Evolutionary conservation across 1,140 invertebrate species (phyloP), one percentile per base, ranked within the genome.

Genomic region (Oreohelix idahoensis): DNA sequence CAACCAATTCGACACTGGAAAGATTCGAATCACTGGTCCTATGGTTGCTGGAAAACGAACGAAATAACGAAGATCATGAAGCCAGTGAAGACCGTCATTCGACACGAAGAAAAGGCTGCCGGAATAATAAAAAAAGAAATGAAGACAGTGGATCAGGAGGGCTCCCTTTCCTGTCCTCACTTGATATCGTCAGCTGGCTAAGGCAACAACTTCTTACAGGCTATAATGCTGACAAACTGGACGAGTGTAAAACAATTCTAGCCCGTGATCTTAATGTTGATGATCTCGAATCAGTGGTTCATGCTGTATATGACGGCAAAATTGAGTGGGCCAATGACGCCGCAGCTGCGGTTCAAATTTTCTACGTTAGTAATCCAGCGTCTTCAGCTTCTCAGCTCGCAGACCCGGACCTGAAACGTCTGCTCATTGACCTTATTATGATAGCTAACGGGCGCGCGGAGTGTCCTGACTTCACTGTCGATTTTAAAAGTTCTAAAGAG

Each of bases 381-480:
- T 79, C 78, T 26, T 17, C 53, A 23, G 38, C 63, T 29, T n/a
- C 4, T 1, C 5, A 17, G 4, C 39, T 79, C 8, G 38, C 32
- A 10, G 78, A 70, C 15, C 36, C 32, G 38, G 78, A 79, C 29
- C 10, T 1, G 36, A 70, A 32, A 66, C 13, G 23, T 17, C n/a
- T 69, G 17, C 39, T 13, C 53, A 42, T 45, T 11, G 35, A 79
- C 17, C 8, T 66, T 8, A 45, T 79, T n/a, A 1, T 42, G 10
- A 32, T 51, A 35, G 32, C 78, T 15, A 79, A 79, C 78, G 38
- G 38, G 1, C 75, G 75, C 20, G 42, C 42, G 5, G 75, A 8
- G 5, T 58, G 75, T 58, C 49, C 45, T 8, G 49, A 8, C 1
- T 78, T 45, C 26, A 15, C 20, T 38, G 10, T 58, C 26, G 35